These are phyloP conservation scores for Dendrolimus pini DNA, from an alignment of 2,888 invertebrate genomes.

Conservation along the genomic window DNA sequence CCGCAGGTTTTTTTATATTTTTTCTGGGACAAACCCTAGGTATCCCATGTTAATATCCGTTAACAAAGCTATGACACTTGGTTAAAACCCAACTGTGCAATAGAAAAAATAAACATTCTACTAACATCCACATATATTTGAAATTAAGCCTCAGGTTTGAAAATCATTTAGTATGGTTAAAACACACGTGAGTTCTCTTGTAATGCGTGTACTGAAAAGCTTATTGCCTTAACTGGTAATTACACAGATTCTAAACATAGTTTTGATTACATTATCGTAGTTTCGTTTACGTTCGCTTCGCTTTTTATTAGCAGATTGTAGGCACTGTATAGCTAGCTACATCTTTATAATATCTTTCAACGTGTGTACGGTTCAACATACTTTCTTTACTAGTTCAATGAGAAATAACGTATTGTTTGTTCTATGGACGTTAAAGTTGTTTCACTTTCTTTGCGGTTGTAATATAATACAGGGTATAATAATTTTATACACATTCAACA, in stretches of 20 bases:
- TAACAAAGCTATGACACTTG: no score
- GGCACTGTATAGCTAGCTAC: constrained; percentile 18
- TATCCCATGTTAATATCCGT: no score
- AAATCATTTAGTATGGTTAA: background rate
- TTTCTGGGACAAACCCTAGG: no score
- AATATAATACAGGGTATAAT: constrained; percentile 4
- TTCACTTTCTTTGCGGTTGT: constrained; percentile 12
- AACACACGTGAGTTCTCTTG: background rate
- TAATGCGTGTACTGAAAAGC: background rate
- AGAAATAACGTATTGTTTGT: constrained; percentile 16
- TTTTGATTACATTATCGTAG: constrained; percentile 23
- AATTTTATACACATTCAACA: background rate
- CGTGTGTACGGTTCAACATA: constrained; percentile 61
- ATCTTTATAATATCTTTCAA: constrained; percentile 66
- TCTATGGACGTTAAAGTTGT: constrained; percentile 12
- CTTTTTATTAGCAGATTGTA: constrained; percentile 28
- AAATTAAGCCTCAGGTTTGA: background rate
- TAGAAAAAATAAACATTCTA: no score
- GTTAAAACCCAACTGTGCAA: no score
- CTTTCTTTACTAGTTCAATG: constrained; percentile 29
- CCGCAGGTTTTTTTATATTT: no score
- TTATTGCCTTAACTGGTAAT: constrained; percentile 1
- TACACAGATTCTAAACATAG: constrained; percentile 11
- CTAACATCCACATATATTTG: no score
- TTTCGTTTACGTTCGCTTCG: constrained; percentile 38